Evolutionary conservation across 2,888 invertebrate genomes (phyloP), one percentile per base, ranked within the genome.

Genomic region (Deilephila elpenor): DNA sequence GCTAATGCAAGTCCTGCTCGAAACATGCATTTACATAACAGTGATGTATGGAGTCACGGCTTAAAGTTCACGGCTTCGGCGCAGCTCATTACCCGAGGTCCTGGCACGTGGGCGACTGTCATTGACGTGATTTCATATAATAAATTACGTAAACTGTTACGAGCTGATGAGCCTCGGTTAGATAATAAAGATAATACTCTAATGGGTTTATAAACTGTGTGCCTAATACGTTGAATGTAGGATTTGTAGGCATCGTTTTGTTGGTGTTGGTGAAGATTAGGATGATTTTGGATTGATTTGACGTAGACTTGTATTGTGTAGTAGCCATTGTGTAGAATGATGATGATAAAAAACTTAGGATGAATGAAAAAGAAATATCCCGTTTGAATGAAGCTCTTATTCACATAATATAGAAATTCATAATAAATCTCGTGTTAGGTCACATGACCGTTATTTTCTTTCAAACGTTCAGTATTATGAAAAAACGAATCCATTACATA

Each of bases 131-230:
- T 83, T 80, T 78, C 77, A 71, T 78, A 77, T 76, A 78, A 82
- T 83, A 80, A 83, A 82, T 85, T 84, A 86, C 79, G 79, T 83
- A 82, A 83, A 85, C 79, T 25, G 80, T 77, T 81, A 81, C 77
- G 78, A 77, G 78, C 76, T 78, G 78, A 82, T 75, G 79, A 77
- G 78, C 75, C 59, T 72, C 67, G 75, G 76, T 86, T 83, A 83
- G 76, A 83, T 85, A 82, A 86, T 84, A 82, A 72, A 73, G 74
- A 70, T 80, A 73, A 73, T 75, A 71, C 56, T 71, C 51, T 78
- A 74, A 79, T 81, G 75, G 75, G 71, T 74, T 78, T 79, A 79
- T 79, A 80, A 80, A 78, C 73, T 53, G 64, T 19, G 20, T 25
- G 19, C 29, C 7, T 19, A 71, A 71, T 53, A 56, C 14, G 56